Evolutionary conservation across 2,888 invertebrate species (phyloP), one percentile per base, ranked within the genome.

Genomic region (Caenorhabditis imperialis): DNA sequence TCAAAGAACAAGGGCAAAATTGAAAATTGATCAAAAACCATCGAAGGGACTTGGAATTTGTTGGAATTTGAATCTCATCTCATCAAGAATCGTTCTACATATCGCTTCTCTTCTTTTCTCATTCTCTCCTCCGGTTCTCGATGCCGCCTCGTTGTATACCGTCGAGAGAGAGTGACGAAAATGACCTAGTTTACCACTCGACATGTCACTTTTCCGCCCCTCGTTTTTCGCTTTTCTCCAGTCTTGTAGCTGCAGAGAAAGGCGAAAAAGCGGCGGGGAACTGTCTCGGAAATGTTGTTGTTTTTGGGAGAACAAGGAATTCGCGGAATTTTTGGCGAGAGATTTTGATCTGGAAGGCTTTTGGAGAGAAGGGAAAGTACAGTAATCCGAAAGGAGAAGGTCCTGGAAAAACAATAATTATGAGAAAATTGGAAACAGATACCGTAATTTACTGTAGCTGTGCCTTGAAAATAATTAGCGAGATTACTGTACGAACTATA

Each of bases 171-270:
- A 45, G 47, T 37, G 51, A 35, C n/a, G 57, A 42, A 57, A 65
- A 47, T 65, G 65, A 57, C 65, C 65, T 57, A 65, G 50, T 55
- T 65, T 42, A 65, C 55, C 40, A 48, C 40, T 33, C 20, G 50
- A 50, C 50, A 47, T 44, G 35, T 44, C 57, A 27, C 57, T 65
- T 57, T 53, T n/a, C n/a, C n/a, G n/a, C 51, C 25, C n/a, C 47
- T 6, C 5, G 5, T 27, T n/a, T 30, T 30, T n/a, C 2, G 16
- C 10, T 47, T 20, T 47, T 47, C 40, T 40, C n/a, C 18, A 18
- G 10, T 14, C 18, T 2, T 8, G 16, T 40, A 20, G 7, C 38
- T 38, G 10, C 38, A 14, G 10, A 3, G 16, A 10, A 33, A 6
- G 6, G 33, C n/a, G n/a, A n/a, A n/a, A n/a, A n/a, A n/a, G n/a